phyloP scores from a whole-genome alignment of 2,113 vertebrate species.

The Oreochromis aureus region DNA sequence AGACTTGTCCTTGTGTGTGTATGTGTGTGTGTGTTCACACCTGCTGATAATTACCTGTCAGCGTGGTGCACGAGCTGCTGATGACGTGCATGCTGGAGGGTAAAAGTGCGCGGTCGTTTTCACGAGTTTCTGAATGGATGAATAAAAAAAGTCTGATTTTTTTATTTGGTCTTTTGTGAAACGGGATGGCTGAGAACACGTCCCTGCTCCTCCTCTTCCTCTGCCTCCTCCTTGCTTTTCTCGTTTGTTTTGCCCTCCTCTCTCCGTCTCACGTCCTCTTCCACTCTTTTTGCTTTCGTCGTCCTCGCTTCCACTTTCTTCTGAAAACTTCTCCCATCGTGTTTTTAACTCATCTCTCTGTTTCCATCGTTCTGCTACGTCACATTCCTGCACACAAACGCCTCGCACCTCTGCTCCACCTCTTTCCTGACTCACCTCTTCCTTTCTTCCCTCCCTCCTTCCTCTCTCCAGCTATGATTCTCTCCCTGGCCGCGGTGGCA shows the following conservation, averaged over 20 bases:
- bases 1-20: not conserved
- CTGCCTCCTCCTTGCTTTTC: not conserved
- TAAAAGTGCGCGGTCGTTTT: constrained; percentile 6
- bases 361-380: not conserved
- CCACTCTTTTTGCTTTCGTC: not conserved
- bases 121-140: constrained; percentile 27
- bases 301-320: not conserved
- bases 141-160: not conserved
- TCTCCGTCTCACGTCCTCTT: not conserved
- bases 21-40: not conserved
- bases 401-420: not conserved
- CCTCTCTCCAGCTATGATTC: constrained; percentile 75
- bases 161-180: not conserved
- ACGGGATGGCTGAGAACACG: not conserved
- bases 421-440: not conserved
- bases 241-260: not conserved
- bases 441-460: not conserved
- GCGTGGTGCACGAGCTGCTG: constrained; percentile 2
- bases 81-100: constrained; percentile 2
- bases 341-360: not conserved
- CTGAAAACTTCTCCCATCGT: not conserved
- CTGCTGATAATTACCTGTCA: constrained; percentile 25
- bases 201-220: not conserved
- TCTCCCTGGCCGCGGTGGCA: constrained; percentile 69
- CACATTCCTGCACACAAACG: not conserved